Base-by-base conservation (phyloP, 1,140 invertebrate species). In the Ceratina japonica region DNA sequence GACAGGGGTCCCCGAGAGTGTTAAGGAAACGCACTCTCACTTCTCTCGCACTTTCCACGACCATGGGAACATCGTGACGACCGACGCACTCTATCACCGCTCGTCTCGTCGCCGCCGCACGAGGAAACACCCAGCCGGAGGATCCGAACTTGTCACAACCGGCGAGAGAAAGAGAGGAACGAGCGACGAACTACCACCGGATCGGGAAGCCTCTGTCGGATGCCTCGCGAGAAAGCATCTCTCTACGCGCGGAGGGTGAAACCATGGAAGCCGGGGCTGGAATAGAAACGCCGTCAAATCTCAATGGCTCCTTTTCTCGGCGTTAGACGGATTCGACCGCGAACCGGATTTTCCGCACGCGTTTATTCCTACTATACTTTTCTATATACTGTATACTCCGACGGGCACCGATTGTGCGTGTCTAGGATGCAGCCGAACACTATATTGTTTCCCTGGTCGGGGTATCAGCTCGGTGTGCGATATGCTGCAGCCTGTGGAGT, bases 401-500 rank as follows among this genome's bases (percentile, higher is more conserved):
- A 44, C 37, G 10, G 37, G 10, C 5, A 10, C 37, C 27, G 2
- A 4, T 31, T 61, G 56, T 62, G 27, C 62, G 20, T 72, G 22
- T 81, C 69, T 44, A 77, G 18, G 18, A 80, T 24, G 22, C 24
- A 70, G 51, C 65, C 59, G 56, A 56, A 56, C 54, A n/a, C 54
- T 18, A 69, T 72, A 77, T 85, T 64, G 77, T 85, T 81, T 81
- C 83, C 59, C 73, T 77, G 70, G 59, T 75, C 22, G 58, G 81
- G 56, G 62, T 62, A 64, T 70, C 77, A 61, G 69, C 75, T 80
- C 79, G 64, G 75, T 72, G 82, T 81, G 78, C 69, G 82, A 83
- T 82, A 84, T 76, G 83, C 87, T 87, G 87, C 87, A 89, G 90
- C 89, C 88, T 89, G 90, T 89, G 78, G 89, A 91, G 89, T 87